These are phyloP conservation scores for Zygogramma bicolorata DNA, from an alignment of 2,888 invertebrate genomes.

Conservation along the genomic window DNA sequence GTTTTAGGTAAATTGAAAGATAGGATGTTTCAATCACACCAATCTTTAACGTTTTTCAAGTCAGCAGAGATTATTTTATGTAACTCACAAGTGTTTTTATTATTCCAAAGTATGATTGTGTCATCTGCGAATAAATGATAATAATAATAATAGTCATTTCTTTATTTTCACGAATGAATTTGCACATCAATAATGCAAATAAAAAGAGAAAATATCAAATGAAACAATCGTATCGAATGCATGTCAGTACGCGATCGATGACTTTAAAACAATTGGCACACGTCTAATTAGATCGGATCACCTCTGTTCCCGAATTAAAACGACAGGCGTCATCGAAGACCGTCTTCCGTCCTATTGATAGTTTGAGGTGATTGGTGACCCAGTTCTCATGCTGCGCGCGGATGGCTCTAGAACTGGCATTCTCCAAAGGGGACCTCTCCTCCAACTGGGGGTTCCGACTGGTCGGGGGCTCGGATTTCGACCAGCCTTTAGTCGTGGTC, in stretches of 20 bases:
- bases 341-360: slow-evolving; percentile 1
- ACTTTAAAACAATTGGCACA: slow-evolving; percentile 19
- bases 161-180: too few species aligned
- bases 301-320: slow-evolving; percentile 19
- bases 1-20: too few species aligned
- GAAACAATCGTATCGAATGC: background rate
- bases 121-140: too few species aligned
- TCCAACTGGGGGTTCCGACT: slow-evolving; percentile 84
- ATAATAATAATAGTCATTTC: too few species aligned
- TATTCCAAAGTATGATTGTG: too few species aligned
- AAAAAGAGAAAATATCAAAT: too few species aligned
- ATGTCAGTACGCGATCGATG: background rate
- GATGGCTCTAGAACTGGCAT: slow-evolving; percentile 79
- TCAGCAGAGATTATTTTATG: too few species aligned
- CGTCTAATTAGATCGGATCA: background rate
- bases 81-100: too few species aligned
- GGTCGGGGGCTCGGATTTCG: slow-evolving; percentile 80
- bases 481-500: slow-evolving; percentile 79
- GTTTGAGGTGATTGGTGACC: slow-evolving; percentile 44
- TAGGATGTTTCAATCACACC: too few species aligned
- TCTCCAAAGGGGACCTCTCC: slow-evolving; percentile 71
- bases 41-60: too few species aligned
- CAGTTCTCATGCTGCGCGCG: slow-evolving; percentile 51
- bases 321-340: slow-evolving; percentile 6
- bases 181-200: too few species aligned